A percentile compares a stretch with the other conserved stretches of the same genome.
Evolutionary conservation across 2,797 vertebrate species (phyloP).

Genomic region (Rhinoraja longicauda): DNA sequence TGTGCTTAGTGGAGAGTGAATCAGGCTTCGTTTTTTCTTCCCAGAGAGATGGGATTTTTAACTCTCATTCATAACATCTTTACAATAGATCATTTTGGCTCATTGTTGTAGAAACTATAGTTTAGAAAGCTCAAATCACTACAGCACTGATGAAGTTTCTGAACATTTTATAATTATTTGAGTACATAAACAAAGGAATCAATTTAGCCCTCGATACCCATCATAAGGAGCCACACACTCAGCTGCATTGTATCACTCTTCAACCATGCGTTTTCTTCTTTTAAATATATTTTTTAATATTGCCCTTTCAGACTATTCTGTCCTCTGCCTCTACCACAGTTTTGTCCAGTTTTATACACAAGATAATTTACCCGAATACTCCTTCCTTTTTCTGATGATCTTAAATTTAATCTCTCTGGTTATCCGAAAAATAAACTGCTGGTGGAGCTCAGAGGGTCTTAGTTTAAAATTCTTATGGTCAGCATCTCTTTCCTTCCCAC

Average conservation of each 20-base stretch:
- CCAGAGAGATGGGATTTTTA: neutral
- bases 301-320: neutral
- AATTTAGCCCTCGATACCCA: neutral
- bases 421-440: neutral
- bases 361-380: neutral
- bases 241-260: neutral
- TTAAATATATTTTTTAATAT: neutral
- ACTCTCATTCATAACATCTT: neutral
- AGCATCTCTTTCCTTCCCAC: too few species aligned
- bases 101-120: neutral
- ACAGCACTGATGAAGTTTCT: neutral
- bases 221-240: neutral
- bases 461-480: too few species aligned
- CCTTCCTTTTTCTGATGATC: neutral
- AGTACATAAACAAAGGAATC: neutral
- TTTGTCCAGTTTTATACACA: neutral
- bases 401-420: neutral
- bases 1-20: neutral
- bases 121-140: neutral
- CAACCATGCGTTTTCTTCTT: neutral
- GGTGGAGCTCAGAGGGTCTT: too few species aligned
- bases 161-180: neutral
- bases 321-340: neutral
- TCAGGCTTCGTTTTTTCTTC: constrained; percentile 17
- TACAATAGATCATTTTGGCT: neutral